Conservation (phyloP, 2,888 invertebrate genomes). For the Caenorhabditis afra region DNA sequence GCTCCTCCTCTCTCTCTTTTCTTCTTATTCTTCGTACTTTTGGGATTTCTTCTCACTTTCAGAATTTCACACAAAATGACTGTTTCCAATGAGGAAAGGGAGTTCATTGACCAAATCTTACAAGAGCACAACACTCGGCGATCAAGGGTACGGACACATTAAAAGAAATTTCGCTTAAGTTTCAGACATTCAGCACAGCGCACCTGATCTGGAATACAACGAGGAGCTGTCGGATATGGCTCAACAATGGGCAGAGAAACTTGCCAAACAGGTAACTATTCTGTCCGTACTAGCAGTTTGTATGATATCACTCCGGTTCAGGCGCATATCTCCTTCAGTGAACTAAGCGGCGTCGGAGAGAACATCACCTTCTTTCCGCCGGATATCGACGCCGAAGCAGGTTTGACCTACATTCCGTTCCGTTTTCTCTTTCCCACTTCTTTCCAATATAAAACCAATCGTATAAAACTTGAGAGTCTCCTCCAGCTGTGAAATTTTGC, state of each 20-base stretch:
- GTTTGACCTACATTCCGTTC: constrained; percentile 33
- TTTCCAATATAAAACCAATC: no score
- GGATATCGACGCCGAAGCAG: constrained; percentile 69
- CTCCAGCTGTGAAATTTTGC: no score
- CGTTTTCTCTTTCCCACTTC: not conserved
- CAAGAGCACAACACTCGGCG: constrained; percentile 62
- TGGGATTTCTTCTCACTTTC: no score
- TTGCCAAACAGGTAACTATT: constrained; percentile 77
- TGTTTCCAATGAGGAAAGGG: constrained; percentile 33
- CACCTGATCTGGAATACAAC: constrained; percentile 78
- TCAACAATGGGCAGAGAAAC: constrained; percentile 82
- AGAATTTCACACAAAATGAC: no score
- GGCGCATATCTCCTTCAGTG: constrained; percentile 70
- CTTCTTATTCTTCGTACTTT: no score
- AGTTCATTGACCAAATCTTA: constrained; percentile 60
- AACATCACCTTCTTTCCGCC: constrained; percentile 79
- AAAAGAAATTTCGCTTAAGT: not conserved
- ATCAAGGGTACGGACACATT: constrained; percentile 51
- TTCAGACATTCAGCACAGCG: constrained; percentile 43
- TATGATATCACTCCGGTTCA: constrained; percentile 39
- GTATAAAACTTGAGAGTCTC: no score
- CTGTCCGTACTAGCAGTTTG: not conserved
- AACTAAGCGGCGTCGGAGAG: constrained; percentile 78
- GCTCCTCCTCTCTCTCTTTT: no score
- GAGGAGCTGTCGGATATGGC: constrained; percentile 81